Percentiles rank a stretch among this genome's conserved stretches.
These are phyloP conservation scores for Amphipyra berbera DNA, from an alignment of 2,888 invertebrate genomes.

Conservation along the genomic window DNA sequence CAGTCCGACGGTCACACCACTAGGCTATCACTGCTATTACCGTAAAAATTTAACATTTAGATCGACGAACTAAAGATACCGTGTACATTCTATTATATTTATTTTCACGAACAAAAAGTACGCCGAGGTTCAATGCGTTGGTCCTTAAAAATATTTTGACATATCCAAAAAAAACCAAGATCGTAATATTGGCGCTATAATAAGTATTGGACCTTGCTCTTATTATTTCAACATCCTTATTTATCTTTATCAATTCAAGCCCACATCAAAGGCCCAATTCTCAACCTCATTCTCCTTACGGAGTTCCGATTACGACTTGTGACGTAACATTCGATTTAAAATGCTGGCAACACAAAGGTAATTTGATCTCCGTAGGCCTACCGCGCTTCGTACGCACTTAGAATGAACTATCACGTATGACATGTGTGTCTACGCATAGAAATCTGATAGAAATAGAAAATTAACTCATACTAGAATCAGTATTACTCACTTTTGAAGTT, in stretches of 20 bases:
- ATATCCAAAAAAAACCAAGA: neutral
- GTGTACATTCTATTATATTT: no score
- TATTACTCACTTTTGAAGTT: slow-evolving; percentile 49
- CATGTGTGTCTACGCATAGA: slow-evolving; percentile 49
- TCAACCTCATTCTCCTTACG: slow-evolving; percentile 21
- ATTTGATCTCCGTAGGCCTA: slow-evolving; percentile 59
- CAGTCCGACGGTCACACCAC: no score
- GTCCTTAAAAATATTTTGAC: neutral
- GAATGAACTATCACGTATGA: slow-evolving; percentile 53
- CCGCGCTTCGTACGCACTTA: slow-evolving; percentile 34
- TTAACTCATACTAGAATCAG: slow-evolving; percentile 39
- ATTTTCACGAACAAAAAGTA: no score
- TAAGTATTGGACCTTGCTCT: slow-evolving; percentile 38
- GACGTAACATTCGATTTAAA: slow-evolving; percentile 47
- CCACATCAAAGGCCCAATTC: slow-evolving; percentile 27
- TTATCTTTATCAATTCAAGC: slow-evolving; percentile 30
- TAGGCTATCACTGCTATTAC: no score
- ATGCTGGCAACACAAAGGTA: slow-evolving; percentile 46
- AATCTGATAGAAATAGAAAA: slow-evolving; percentile 48
- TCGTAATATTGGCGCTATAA: slow-evolving; percentile 11
- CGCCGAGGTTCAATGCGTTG: no score
- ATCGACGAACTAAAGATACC: no score
- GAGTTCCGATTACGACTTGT: slow-evolving; percentile 33
- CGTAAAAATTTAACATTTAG: no score
- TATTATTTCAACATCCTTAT: slow-evolving; percentile 37